phyloP scores from a whole-genome alignment of 2,797 vertebrate genomes.

The Mormyrops boulengeri region DNA sequence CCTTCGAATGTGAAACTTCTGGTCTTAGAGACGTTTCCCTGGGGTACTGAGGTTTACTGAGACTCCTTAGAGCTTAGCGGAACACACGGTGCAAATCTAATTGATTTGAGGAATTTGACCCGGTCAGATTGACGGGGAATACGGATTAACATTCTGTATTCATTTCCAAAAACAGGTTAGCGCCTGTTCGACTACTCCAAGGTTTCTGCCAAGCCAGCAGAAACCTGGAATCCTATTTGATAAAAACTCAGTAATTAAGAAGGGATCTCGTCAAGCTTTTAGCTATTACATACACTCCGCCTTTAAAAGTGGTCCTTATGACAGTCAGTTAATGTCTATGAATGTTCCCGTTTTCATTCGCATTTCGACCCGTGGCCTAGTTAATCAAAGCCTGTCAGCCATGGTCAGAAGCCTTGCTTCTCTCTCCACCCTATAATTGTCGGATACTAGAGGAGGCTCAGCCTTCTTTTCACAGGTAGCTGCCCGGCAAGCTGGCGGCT shows the following conservation, averaged over 20 bases:
- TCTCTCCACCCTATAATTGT: background rate
- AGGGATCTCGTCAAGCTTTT: background rate
- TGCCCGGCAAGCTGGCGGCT: slow-evolving; percentile 16
- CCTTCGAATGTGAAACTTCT: slow-evolving; percentile 43
- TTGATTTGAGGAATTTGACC: slow-evolving; percentile 59
- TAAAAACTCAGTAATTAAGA: slow-evolving; percentile 30
- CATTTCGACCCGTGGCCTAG: background rate
- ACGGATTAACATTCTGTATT: slow-evolving; percentile 40
- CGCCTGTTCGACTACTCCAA: background rate
- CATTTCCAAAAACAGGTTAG: slow-evolving; percentile 2
- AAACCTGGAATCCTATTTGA: slow-evolving; percentile 33
- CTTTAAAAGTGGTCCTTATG: slow-evolving; percentile 3
- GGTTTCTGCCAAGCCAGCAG: background rate
- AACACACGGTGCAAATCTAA: slow-evolving; percentile 51
- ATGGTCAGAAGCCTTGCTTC: background rate
- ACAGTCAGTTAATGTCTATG: slow-evolving; percentile 3
- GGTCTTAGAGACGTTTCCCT: slow-evolving; percentile 35
- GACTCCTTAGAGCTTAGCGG: slow-evolving; percentile 39
- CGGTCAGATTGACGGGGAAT: slow-evolving; percentile 47
- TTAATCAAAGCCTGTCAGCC: background rate
- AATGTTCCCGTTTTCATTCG: slow-evolving; percentile 2
- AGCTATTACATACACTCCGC: background rate
- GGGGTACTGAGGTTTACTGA: slow-evolving; percentile 47
- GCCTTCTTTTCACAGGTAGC: slow-evolving; percentile 10
- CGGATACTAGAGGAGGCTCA: background rate